Conservation (phyloP, 1,140 invertebrate genomes). For the Ostrea edulis region DNA sequence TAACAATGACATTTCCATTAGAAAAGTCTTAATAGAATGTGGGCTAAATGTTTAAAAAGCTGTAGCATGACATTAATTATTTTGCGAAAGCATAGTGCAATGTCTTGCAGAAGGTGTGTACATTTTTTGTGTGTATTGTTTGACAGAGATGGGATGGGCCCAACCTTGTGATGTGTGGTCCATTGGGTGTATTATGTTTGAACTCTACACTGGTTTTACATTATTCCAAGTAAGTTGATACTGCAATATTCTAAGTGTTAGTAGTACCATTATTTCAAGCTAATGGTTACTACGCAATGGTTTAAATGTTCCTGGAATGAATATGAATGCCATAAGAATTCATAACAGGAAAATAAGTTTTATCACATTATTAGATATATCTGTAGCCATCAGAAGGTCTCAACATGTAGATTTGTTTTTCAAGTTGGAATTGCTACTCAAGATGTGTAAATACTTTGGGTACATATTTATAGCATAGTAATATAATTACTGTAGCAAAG, state of each 20-base stretch:
- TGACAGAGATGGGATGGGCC: conserved; percentile 97
- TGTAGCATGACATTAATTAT: too few relatives aligned
- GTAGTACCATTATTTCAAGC: neutral
- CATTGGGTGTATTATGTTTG: conserved; percentile 99
- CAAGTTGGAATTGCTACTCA: neutral
- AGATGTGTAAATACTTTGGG: neutral
- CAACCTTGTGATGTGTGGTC: conserved; percentile 99
- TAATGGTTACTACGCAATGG: too few relatives aligned
- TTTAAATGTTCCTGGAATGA: neutral
- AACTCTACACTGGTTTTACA: conserved; percentile 98
- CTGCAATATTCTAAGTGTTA: neutral
- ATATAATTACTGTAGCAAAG: neutral
- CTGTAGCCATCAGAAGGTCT: neutral
- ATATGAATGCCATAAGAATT: neutral
- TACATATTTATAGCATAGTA: neutral
- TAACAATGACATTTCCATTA: too few relatives aligned
- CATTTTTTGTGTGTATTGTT: neutral
- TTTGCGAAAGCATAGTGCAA: too few relatives aligned
- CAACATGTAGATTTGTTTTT: neutral
- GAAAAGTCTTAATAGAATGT: too few relatives aligned
- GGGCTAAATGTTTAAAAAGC: too few relatives aligned
- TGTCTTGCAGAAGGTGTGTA: neutral
- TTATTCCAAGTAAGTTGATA: conserved; percentile 87
- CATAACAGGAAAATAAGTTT: neutral
- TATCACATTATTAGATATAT: neutral